Evolutionary conservation across 2,797 vertebrate species (phyloP).

Genomic region (Numenius phaeopus): DNA sequence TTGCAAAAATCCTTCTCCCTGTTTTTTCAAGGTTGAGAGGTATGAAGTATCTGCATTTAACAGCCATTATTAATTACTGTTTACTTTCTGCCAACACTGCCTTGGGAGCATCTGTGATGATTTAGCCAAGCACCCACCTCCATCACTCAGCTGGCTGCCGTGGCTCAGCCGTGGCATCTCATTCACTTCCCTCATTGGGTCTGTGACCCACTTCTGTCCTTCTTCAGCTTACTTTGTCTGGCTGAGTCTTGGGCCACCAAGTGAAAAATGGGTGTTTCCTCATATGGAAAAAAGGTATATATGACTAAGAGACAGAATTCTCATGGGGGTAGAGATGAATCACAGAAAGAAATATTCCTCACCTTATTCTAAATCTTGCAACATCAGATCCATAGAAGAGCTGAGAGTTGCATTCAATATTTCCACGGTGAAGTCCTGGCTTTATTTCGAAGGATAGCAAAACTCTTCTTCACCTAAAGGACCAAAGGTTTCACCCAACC

Average conservation of each 20-base stretch:
- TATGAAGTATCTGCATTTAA: slow-evolving; percentile 25
- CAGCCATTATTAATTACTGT: slow-evolving; percentile 20
- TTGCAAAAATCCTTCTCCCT: background rate
- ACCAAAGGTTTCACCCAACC: background rate
- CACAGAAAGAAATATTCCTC: background rate
- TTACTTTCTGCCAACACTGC: background rate
- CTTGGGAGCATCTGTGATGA: background rate
- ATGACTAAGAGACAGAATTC: background rate
- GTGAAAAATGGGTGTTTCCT: slow-evolving; percentile 4
- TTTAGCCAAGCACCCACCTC: background rate
- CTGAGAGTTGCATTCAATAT: background rate
- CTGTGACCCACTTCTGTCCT: background rate
- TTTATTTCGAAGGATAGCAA: background rate
- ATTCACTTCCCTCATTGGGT: background rate
- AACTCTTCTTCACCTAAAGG: background rate
- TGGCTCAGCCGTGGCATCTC: background rate
- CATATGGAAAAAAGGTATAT: background rate
- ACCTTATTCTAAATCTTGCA: background rate
- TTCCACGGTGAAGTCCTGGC: background rate
- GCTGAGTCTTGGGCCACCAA: background rate
- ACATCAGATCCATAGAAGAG: background rate
- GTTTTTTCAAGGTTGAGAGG: background rate
- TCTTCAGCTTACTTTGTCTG: background rate
- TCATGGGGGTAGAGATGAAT: background rate
- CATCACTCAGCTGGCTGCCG: background rate